Evolutionary conservation across 1,140 invertebrate species (phyloP).

Genomic region (Propsilocerus akamusi): DNA sequence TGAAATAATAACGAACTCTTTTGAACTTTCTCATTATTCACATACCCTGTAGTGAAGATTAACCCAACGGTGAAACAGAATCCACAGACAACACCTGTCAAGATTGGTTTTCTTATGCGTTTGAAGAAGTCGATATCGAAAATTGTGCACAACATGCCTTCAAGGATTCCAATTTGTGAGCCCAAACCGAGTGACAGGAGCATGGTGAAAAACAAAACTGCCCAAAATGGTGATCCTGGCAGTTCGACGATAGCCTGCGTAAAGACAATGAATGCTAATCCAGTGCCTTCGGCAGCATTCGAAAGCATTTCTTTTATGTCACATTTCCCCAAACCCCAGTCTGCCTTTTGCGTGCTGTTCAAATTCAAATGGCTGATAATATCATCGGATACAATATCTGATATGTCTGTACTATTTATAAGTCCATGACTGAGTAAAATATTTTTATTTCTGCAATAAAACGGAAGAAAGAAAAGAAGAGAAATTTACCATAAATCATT

Average conservation of each 20-base stretch:
- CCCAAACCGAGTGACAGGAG: conserved; percentile 72
- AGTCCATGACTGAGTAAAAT: conserved; percentile 31
- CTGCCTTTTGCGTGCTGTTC: conserved; percentile 21
- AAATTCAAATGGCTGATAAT: conserved; percentile 24
- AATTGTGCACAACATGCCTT: conserved; percentile 83
- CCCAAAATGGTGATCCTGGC: conserved; percentile 80
- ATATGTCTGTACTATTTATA: conserved; percentile 28
- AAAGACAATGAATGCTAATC: conserved; percentile 80
- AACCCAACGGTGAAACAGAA: conserved; percentile 74
- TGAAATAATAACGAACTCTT: neutral
- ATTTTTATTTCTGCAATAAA: conserved; percentile 33
- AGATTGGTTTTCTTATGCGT: conserved; percentile 66
- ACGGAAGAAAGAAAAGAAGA: conserved; percentile 5
- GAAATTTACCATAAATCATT: too few relatives aligned
- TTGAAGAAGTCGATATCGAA: conserved; percentile 85
- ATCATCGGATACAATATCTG: conserved; percentile 30
- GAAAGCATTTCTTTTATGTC: neutral
- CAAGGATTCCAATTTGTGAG: conserved; percentile 80
- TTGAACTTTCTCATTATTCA: neutral
- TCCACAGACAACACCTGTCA: conserved; percentile 68
- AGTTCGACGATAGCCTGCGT: conserved; percentile 82
- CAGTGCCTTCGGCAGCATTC: conserved; percentile 82
- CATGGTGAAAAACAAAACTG: conserved; percentile 86
- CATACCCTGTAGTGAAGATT: conserved; percentile 26
- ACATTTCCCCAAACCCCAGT: conserved; percentile 38